Evolutionary conservation across 2,113 vertebrate species (phyloP).

Genomic region (Spea multiplicata): DNA sequence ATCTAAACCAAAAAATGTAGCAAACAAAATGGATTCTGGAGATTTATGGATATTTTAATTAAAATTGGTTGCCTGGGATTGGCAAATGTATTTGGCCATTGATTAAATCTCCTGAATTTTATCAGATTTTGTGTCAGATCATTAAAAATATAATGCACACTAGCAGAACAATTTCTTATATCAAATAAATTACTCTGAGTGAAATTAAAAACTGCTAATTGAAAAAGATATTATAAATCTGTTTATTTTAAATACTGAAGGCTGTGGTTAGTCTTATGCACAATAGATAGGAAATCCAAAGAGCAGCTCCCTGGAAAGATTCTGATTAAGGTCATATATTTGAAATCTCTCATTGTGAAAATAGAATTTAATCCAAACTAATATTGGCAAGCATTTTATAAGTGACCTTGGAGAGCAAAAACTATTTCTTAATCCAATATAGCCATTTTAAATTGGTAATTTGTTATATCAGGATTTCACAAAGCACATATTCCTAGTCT

Average conservation of each 20-base stretch:
- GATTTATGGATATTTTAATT: constrained; percentile 40
- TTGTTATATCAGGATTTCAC: neutral
- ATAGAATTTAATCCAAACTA: constrained; percentile 34
- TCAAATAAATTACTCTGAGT: constrained; percentile 42
- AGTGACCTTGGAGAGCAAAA: constrained; percentile 41
- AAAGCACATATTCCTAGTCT: too few relatives aligned
- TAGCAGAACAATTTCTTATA: constrained; percentile 41
- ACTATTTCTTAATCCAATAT: constrained; percentile 16
- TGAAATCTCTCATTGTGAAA: constrained; percentile 16
- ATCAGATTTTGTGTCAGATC: constrained; percentile 39
- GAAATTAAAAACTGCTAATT: constrained; percentile 42
- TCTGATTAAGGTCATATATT: constrained; percentile 46
- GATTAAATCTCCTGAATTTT: constrained; percentile 29
- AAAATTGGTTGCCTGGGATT: constrained; percentile 22
- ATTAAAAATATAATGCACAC: constrained; percentile 36
- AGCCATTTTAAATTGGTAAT: constrained; percentile 32
- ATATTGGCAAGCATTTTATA: constrained; percentile 26
- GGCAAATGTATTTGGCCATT: constrained; percentile 33
- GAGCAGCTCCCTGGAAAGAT: constrained; percentile 35
- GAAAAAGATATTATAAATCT: constrained; percentile 47
- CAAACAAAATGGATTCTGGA: constrained; percentile 19
- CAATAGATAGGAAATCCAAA: constrained; percentile 22
- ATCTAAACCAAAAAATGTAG: constrained; percentile 19
- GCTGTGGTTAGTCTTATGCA: constrained; percentile 28
- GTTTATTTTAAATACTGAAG: constrained; percentile 45